Base-by-base conservation (phyloP, 2,888 invertebrate species). In the Leistus spinibarbis region DNA sequence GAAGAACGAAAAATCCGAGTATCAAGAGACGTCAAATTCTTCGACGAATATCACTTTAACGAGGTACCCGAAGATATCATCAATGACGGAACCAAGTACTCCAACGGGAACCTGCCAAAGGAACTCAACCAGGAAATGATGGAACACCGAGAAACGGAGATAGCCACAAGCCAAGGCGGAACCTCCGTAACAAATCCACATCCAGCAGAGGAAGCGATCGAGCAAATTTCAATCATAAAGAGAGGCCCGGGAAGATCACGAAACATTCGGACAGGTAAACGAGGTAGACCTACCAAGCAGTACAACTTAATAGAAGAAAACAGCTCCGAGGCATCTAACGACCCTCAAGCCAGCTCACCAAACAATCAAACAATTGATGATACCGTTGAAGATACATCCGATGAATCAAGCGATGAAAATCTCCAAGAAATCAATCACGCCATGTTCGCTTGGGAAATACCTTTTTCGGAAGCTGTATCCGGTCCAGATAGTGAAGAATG, bases 401-500 rank as follows among this genome's bases (percentile, higher is more conserved):
- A 56, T 1, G 57, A 10, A 4, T 16, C 57, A 56, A 5, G 5
- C 13, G 57, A 56, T 56, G 57, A 56, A 56, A 13, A 17, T 56
- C 19, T 7, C 5, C 57, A 56, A 56, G 57, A 56, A 56, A 56
- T 13, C 4, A 56, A 56, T 19, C 4, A 9, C 23, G 76, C 63
- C 9, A 27, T 27, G 27, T 9, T 27, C 27, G 27, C 27, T 27
- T 40, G 7, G 13, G 76, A 76, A 56, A 54, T 76, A 63, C 68
- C 74, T n/a, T 53, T 74, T 24, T 17, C 22, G 66, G 54, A 67
- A 19, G 76, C 76, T 23, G 54, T 73, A 19, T 56, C 73, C 3
- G 76, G 68, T n/a, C 75, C 77, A 17, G 65, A 78, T 2, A 24
- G 19, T 10, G 19, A 69, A 56, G 75, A 78, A 57, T 78, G 77